Base-by-base conservation (phyloP, 2,888 invertebrate genomes). In the Chloromyia formosa region DNA sequence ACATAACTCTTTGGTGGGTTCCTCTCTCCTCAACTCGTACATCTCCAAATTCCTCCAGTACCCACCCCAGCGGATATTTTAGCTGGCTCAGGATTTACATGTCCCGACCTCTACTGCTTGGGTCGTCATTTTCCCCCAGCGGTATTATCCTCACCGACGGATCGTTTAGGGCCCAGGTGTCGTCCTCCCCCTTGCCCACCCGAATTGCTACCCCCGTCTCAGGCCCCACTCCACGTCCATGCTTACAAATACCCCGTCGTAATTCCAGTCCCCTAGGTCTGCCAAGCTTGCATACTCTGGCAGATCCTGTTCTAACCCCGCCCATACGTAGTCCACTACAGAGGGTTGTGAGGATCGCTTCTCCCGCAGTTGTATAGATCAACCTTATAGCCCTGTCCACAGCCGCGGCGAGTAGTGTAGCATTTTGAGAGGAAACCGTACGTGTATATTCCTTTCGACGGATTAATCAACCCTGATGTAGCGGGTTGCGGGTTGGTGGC, bases 321-420 rank as follows among this genome's bases (percentile, higher is more conserved):
- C 9, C 54, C 54, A 54, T 10, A 16, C 9, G 16, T 54, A 54
- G 16, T 54, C 54, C 16, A 10, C 54, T 16, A 10, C 54, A 5
- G 54, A 54, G 5, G 54, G 54, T 54, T 54, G 54, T 10, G 16
- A 10, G 5, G 16, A 10, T 16, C 54, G 10, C 54, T n/a, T 54
- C 16, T 54, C 54, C 54, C 54, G 54, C 9, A 54, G 16, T n/a
- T n/a, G n/a, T n/a, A n/a, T n/a, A n/a, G n/a, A n/a, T n/a, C n/a
- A n/a, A n/a, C n/a, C n/a, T n/a, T 54, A 54, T 54, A n/a, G 54
- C 54, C 16, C 54, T 54, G 54, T 54, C 54, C 16, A 54, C 54
- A 9, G 10, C 9, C 10, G 54, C 54, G 5, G 54, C 54, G 10
- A 54, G 16, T 5, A 54, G 16, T n/a, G 54, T 54, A 5, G 54